phyloP scores from a whole-genome alignment of 1,140 invertebrate genomes.

The Lordiphosa collinella region DNA sequence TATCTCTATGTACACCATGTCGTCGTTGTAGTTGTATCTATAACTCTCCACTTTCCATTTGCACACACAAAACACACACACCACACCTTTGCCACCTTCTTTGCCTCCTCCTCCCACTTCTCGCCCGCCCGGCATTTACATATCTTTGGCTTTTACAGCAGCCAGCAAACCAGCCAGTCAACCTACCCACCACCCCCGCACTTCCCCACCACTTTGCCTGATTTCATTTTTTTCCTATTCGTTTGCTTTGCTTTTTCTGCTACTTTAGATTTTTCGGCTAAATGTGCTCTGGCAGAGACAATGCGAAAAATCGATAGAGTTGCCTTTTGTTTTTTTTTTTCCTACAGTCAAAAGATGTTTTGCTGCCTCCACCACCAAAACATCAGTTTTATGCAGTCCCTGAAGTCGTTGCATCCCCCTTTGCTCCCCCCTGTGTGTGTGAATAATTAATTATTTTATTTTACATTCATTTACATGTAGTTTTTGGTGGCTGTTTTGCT shows the following conservation, averaged over 20 bases:
- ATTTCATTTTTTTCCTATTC: conserved; percentile 17
- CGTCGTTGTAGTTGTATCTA: conserved; percentile 31
- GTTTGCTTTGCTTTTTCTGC: conserved; percentile 43
- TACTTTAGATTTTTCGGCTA: conserved; percentile 67
- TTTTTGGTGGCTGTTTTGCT: no score
- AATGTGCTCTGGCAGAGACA: conserved; percentile 53
- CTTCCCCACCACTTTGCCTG: conserved; percentile 30
- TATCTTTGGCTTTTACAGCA: conserved; percentile 57
- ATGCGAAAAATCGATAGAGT: conserved; percentile 75
- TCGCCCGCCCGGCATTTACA: conserved; percentile 53
- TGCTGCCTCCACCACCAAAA: neutral
- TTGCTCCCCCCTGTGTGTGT: neutral
- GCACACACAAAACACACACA: conserved; percentile 34
- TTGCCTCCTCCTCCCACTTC: conserved; percentile 12
- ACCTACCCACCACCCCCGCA: conserved; percentile 36
- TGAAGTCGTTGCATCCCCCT: neutral
- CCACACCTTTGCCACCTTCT: conserved; percentile 35
- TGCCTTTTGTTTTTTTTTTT: conserved; percentile 59
- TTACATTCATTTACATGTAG: neutral
- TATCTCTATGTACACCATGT: conserved; percentile 42
- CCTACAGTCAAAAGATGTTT: conserved; percentile 38
- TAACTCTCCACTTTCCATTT: conserved; percentile 70
- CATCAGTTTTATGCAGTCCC: no score
- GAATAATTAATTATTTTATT: conserved; percentile 16
- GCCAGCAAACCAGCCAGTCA: conserved; percentile 34